These are phyloP conservation scores for Myrmecobius fasciatus DNA, from an alignment of 2,113 vertebrate genomes.

Conservation along the genomic window DNA sequence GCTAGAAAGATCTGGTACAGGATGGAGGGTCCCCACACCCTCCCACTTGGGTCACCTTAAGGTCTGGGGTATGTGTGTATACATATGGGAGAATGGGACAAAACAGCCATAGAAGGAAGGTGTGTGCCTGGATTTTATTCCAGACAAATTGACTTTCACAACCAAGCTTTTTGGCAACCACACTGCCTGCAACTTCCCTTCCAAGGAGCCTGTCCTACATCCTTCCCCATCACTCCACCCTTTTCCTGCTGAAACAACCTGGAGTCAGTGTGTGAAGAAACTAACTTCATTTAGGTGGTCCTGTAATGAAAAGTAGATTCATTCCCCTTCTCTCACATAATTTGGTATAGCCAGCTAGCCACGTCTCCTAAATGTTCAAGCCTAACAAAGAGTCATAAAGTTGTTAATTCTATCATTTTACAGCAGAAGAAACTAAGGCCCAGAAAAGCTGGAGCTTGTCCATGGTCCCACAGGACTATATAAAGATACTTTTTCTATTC, in stretches of 20 bases:
- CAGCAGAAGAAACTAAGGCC: neutral
- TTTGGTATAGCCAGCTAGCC: neutral
- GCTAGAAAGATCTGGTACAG: conserved; percentile 75
- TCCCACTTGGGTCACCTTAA: neutral
- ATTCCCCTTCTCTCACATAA: neutral
- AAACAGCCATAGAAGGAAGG: neutral
- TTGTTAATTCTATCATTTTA: neutral
- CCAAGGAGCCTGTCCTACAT: neutral
- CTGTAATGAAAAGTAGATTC: neutral
- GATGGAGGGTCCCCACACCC: conserved; percentile 60
- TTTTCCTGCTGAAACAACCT: neutral
- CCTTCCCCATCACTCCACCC: neutral
- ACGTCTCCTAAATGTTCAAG: neutral
- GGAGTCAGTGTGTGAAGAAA: neutral
- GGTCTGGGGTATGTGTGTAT: neutral
- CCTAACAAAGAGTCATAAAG: neutral
- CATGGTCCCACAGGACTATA: neutral
- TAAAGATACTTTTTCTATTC: neutral
- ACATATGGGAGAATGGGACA: neutral
- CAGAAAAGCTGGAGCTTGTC: neutral
- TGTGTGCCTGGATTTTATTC: neutral
- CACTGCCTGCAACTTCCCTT: neutral
- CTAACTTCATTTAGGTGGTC: neutral
- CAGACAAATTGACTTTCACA: neutral
- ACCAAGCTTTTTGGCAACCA: neutral